Percentiles rank a stretch among this genome's conserved stretches.
phyloP scores from a whole-genome alignment of 2,888 invertebrate genomes.

The Pegoplata infirma region DNA sequence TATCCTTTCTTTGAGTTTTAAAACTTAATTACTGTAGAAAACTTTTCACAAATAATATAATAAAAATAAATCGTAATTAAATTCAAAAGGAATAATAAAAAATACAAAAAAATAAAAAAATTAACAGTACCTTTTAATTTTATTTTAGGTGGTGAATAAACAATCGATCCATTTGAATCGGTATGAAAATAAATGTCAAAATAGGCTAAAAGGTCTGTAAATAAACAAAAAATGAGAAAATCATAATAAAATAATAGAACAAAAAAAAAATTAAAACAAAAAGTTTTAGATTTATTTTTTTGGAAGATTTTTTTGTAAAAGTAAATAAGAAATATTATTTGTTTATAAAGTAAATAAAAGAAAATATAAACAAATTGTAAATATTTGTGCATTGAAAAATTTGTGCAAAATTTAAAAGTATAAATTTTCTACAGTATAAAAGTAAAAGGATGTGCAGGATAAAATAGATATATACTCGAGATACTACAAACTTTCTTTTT shows the following conservation, averaged over 20 bases:
- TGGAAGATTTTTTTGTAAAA: neutral
- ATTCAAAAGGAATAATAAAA: slow-evolving; percentile 18
- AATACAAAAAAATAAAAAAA: slow-evolving; percentile 3
- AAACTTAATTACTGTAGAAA: slow-evolving; percentile 32
- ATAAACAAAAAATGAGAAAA: slow-evolving; percentile 68
- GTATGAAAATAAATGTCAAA: slow-evolving; percentile 87
- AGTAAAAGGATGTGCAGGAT: neutral
- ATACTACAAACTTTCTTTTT: no score
- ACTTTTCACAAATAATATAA: neutral
- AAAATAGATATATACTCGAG: no score
- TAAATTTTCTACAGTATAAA: slow-evolving; percentile 13
- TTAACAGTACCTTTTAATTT: slow-evolving; percentile 85
- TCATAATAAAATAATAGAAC: slow-evolving; percentile 55
- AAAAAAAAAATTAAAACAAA: slow-evolving; percentile 9
- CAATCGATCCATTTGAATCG: slow-evolving; percentile 84
- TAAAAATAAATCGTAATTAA: slow-evolving; percentile 3
- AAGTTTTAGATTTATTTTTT: neutral
- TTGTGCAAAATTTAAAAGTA: slow-evolving; percentile 49
- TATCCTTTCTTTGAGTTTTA: neutral
- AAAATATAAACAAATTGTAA: slow-evolving; percentile 22
- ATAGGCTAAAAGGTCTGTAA: slow-evolving; percentile 87
- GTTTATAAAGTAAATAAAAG: neutral
- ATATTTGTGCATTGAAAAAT: slow-evolving; percentile 40
- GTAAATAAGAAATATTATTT: slow-evolving; percentile 13
- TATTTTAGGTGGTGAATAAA: slow-evolving; percentile 84